Percentiles rank a stretch among this genome's conserved stretches.
These are phyloP conservation scores for Anolis sagrei DNA, from an alignment of 2,113 vertebrate genomes.

Conservation along the genomic window DNA sequence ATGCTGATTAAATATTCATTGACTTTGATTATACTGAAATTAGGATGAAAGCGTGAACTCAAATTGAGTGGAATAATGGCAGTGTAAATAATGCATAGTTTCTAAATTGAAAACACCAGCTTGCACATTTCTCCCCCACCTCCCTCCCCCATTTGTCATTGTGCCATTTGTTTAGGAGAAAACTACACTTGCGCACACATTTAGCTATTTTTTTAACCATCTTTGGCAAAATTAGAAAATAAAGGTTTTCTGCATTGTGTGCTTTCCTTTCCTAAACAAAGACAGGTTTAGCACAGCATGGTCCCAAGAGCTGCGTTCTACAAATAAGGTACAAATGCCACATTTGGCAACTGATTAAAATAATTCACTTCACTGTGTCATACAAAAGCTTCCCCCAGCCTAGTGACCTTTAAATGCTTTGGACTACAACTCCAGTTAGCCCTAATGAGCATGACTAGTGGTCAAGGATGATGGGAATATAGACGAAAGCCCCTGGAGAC, in stretches of 20 bases:
- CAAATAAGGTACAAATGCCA: slow-evolving; percentile 38
- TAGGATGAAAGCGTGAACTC: slow-evolving; percentile 88
- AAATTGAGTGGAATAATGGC: slow-evolving; percentile 89
- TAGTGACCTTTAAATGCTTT: background rate
- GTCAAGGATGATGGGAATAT: background rate
- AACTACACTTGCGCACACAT: slow-evolving; percentile 75
- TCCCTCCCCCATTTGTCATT: slow-evolving; percentile 71
- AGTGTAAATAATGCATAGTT: slow-evolving; percentile 91
- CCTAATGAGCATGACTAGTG: background rate
- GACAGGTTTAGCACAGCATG: slow-evolving; percentile 52
- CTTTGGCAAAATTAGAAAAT: slow-evolving; percentile 65
- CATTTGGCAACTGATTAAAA: background rate
- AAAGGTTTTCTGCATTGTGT: slow-evolving; percentile 73
- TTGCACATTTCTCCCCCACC: slow-evolving; percentile 73
- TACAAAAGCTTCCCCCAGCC: background rate
- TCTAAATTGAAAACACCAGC: slow-evolving; percentile 89
- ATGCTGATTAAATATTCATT: slow-evolving; percentile 94
- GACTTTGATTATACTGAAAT: slow-evolving; percentile 92
- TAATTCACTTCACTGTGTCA: background rate
- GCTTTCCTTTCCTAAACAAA: slow-evolving; percentile 73
- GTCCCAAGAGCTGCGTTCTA: slow-evolving; percentile 15
- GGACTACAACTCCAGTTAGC: background rate
- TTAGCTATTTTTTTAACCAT: slow-evolving; percentile 73
- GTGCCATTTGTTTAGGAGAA: slow-evolving; percentile 85
- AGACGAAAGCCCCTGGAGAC: background rate